Base-by-base conservation (phyloP, 2,113 vertebrate species). In the Cyanoliseus patagonus region DNA sequence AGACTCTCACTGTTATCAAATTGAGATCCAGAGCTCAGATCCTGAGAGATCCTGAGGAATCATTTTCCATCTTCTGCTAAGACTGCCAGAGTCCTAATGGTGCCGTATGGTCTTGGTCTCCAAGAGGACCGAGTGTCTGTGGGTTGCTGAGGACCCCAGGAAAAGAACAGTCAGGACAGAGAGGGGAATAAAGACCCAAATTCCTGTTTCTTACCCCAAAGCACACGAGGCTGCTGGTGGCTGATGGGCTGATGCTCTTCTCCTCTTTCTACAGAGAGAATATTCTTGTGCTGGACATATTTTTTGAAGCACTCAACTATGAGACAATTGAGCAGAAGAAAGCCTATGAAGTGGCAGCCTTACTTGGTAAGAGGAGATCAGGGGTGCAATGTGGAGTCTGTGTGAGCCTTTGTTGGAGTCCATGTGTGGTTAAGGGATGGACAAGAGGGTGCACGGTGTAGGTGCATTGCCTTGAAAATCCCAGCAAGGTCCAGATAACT, bases 281-380 rank as follows among this genome's bases (percentile, higher is more conserved):
- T 97, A 99, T 99, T 97, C 97, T 99, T 52, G 99, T 99, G 85
- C 94, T 99, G 98, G 99, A 99, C 93, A 99, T 99, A 95, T 99
- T 99, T 97, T 99, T 99, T 79, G 99, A 99, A 97, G 99, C 99
- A 69, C 97, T 99, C 97, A 99, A 99, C 98, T 99, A 99, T 11
- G 99, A 99, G 98, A 99, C 99, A 95, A 99, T 99, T 74, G 99
- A 99, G 92, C 99, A 99, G 98, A 99, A 99, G 98, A 99, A 99
- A 97, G 99, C 99, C 4, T 99, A 99, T 33, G 99, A 99, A 97
- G 99, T 99, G 61, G 99, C 99, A 77, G 99, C 99, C 80, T 98
- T 99, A 97, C 98, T 99, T 93, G 99, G 99, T 99, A 97, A 98
- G 97, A 98, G 25, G 53, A 55, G 51, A 0, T 13, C 39, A 7